Conservation (phyloP, 2,113 vertebrate species). For the Cathartes aura region DNA sequence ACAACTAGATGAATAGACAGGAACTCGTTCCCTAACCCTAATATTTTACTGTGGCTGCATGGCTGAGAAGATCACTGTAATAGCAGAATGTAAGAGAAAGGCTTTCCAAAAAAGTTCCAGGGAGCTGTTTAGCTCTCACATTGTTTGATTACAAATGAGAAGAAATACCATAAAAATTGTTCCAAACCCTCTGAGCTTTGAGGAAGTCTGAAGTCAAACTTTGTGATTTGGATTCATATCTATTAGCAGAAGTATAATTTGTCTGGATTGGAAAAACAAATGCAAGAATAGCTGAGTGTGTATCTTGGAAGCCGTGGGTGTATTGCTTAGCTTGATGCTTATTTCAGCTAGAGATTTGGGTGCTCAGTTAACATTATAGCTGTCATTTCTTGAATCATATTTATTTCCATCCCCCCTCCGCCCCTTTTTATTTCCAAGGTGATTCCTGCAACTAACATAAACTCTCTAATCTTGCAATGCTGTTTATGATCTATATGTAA, state of each 20-base stretch:
- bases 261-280: constrained; percentile 22
- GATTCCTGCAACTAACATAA: neutral
- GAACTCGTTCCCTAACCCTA: neutral
- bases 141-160: neutral
- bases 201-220: neutral
- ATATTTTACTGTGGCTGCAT: neutral
- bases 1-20: neutral
- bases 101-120: neutral
- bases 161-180: neutral
- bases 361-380: neutral
- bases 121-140: neutral
- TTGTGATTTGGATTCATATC: neutral
- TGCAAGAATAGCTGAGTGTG: constrained; percentile 8
- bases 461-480: neutral
- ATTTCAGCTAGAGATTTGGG: neutral
- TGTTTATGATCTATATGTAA: neutral
- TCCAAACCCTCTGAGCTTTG: neutral
- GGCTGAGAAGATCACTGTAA: neutral
- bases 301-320: neutral
- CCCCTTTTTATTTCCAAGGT: neutral
- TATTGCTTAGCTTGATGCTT: constrained; percentile 5
- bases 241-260: constrained; percentile 21
- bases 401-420: neutral
- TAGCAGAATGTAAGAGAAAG: neutral
- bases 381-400: neutral